Evolutionary conservation across 2,888 invertebrate genomes (phyloP).

Genomic region (Drosophila picticornis): DNA sequence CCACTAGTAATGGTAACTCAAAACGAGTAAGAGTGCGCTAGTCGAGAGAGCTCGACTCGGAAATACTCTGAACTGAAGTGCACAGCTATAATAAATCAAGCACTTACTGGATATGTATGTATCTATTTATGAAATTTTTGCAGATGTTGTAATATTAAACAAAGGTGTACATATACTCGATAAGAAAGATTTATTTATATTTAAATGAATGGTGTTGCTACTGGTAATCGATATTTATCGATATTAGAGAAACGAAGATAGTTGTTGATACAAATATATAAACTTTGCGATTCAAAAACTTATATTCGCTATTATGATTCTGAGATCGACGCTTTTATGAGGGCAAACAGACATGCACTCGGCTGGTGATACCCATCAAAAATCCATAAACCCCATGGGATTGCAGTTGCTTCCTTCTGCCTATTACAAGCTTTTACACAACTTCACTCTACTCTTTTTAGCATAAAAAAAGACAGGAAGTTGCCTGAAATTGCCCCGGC

Average conservation of each 20-base stretch:
- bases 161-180: not conserved
- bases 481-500: conserved; percentile 48
- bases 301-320: not conserved
- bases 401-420: not conserved
- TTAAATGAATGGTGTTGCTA: not conserved
- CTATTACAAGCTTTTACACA: not conserved
- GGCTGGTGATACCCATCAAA: not conserved
- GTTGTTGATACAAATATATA: not conserved
- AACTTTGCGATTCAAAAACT: not conserved
- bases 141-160: no score
- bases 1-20: conserved; percentile 26
- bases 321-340: not conserved
- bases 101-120: not conserved
- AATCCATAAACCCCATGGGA: not conserved
- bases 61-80: not conserved
- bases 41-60: not conserved
- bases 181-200: not conserved
- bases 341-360: not conserved
- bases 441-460: not conserved
- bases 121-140: not conserved
- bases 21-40: not conserved
- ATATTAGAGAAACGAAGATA: not conserved
- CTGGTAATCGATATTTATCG: not conserved
- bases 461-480: conserved; percentile 16
- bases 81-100: not conserved